A percentile compares a stretch with the other conserved stretches of the same genome.
These are phyloP conservation scores for Ceratina japonica DNA, from an alignment of 1,140 invertebrate species.

Conservation along the genomic window DNA sequence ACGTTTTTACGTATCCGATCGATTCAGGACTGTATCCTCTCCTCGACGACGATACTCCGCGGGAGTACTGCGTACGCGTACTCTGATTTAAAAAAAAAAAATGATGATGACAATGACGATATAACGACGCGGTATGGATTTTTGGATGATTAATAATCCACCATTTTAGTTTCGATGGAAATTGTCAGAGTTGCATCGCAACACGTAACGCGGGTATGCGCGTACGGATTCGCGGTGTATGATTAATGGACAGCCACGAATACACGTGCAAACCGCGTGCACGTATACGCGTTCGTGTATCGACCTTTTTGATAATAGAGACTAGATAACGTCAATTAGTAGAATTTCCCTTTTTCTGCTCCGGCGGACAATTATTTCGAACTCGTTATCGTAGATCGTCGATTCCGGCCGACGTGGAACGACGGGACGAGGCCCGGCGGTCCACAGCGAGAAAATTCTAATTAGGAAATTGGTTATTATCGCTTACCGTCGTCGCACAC, in stretches of 20 bases:
- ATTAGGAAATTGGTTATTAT: slow-evolving; percentile 21
- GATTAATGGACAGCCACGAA: slow-evolving; percentile 12
- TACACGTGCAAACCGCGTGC: background rate
- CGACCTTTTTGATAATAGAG: slow-evolving; percentile 35
- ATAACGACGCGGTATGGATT: background rate
- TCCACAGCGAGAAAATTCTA: background rate
- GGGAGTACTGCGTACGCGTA: too few relatives aligned
- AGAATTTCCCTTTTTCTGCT: background rate
- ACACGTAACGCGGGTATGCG: background rate
- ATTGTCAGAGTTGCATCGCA: slow-evolving; percentile 7
- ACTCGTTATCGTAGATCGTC: background rate
- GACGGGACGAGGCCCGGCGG: too few relatives aligned
- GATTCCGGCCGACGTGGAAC: background rate
- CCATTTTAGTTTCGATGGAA: slow-evolving; percentile 20
- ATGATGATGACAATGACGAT: background rate
- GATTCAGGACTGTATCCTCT: too few relatives aligned
- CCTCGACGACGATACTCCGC: too few relatives aligned
- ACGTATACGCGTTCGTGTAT: background rate
- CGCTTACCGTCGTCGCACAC: background rate
- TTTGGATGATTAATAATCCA: background rate
- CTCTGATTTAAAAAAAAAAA: too few relatives aligned
- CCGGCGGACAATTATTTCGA: background rate
- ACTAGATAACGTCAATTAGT: slow-evolving; percentile 30
- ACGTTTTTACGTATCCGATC: too few relatives aligned
- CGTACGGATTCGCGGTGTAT: slow-evolving; percentile 23